A percentile compares a stretch with the other conserved stretches of the same genome.
These are phyloP conservation scores for Meles meles DNA, from an alignment of 2,113 vertebrate genomes.

Conservation along the genomic window DNA sequence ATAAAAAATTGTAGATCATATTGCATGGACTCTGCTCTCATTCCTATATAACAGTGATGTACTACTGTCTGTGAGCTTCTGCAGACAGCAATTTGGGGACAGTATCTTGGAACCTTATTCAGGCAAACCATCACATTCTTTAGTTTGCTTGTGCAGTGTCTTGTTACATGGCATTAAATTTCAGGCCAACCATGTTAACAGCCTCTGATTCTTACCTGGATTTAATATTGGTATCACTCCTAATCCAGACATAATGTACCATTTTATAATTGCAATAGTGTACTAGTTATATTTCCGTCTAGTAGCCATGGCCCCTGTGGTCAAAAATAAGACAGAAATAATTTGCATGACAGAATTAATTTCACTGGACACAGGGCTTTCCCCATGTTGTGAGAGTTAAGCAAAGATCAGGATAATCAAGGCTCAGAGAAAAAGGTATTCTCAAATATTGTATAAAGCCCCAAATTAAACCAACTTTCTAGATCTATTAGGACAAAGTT, in stretches of 20 bases:
- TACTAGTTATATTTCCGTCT: not conserved
- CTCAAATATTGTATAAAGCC: not conserved
- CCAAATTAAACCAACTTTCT: not conserved
- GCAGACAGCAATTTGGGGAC: not conserved
- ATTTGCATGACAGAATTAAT: constrained; percentile 1
- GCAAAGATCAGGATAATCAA: not conserved
- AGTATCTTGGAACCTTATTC: not conserved
- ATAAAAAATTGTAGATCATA: not conserved
- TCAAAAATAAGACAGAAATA: not conserved
- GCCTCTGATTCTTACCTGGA: not conserved
- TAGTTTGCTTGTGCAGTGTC: not conserved
- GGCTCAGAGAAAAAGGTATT: not conserved
- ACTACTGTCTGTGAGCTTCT: not conserved
- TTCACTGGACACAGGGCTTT: not conserved
- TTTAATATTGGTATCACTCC: not conserved
- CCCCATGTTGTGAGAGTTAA: not conserved
- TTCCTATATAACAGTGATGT: not conserved
- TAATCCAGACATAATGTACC: not conserved
- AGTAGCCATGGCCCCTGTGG: not conserved
- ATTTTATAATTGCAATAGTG: not conserved
- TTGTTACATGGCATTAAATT: not conserved
- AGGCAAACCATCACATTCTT: not conserved
- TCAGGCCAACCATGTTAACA: not conserved
- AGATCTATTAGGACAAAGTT: not conserved
- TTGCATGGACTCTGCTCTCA: not conserved